Evolutionary conservation across 2,888 invertebrate genomes (phyloP).

Genomic region (Eristalis tenax): DNA sequence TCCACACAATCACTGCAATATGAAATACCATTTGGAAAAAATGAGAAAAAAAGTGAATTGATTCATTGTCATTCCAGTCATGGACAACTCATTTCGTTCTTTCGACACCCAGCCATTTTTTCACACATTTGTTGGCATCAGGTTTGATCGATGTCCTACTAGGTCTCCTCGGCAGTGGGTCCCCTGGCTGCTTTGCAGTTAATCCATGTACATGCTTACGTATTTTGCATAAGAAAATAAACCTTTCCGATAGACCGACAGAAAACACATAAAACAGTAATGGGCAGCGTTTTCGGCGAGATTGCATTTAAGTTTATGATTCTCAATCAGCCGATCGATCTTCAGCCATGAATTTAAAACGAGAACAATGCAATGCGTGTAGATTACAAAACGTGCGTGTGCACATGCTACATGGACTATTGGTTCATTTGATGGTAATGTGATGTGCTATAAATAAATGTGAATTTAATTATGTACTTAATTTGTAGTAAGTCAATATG

Average conservation of each 20-base stretch:
- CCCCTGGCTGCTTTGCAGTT: background rate
- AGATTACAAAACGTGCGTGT: background rate
- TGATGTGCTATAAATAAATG: background rate
- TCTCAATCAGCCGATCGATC: background rate
- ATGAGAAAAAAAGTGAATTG: background rate
- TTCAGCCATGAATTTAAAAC: background rate
- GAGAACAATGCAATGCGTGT: background rate
- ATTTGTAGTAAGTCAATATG: too few relatives aligned
- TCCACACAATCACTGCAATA: background rate
- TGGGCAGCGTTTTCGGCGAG: background rate
- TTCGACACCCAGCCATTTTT: conserved; percentile 4
- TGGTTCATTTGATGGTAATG: background rate
- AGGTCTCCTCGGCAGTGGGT: background rate
- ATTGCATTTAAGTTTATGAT: background rate
- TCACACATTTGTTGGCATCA: background rate
- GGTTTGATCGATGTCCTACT: conserved; percentile 15
- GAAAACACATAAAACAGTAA: background rate
- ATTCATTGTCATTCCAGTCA: conserved; percentile 11
- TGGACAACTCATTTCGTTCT: background rate
- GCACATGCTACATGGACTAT: background rate
- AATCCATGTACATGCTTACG: background rate
- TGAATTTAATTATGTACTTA: too few relatives aligned
- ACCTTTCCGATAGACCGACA: background rate
- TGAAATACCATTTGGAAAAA: background rate
- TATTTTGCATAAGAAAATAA: background rate